These are phyloP conservation scores for Hemitrygon akajei DNA, from an alignment of 2,797 vertebrate genomes.

Conservation along the genomic window DNA sequence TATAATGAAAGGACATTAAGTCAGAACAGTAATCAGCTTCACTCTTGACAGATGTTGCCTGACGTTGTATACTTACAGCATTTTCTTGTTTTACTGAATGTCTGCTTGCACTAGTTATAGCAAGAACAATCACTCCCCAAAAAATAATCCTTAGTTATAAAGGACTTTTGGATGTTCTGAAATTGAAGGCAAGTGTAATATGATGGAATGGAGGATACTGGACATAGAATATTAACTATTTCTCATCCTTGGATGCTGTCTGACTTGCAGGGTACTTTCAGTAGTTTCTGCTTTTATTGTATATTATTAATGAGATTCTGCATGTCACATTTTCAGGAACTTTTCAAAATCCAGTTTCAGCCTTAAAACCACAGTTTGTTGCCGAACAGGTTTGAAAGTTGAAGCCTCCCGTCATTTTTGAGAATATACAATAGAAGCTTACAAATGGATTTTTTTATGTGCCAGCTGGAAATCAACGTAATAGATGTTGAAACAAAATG, in stretches of 20 bases:
- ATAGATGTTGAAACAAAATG: constrained; percentile 5
- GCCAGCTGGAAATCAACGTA: not conserved
- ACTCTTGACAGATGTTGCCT: too few species aligned
- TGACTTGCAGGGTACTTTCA: too few species aligned
- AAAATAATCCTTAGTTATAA: not conserved
- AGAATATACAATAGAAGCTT: not conserved
- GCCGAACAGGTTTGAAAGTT: too few species aligned
- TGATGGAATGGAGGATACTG: too few species aligned
- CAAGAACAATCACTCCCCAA: not conserved
- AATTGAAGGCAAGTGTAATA: not conserved
- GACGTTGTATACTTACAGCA: too few species aligned
- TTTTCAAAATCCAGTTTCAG: not conserved
- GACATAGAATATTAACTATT: too few species aligned
- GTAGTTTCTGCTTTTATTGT: too few species aligned
- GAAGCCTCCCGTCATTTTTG: not conserved
- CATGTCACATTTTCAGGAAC: not conserved
- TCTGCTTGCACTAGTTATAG: not conserved
- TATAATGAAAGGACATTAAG: too few species aligned
- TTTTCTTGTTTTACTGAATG: too few species aligned
- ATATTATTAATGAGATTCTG: not conserved
- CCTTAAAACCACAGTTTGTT: not conserved
- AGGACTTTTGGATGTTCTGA: not conserved
- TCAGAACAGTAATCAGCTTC: too few species aligned
- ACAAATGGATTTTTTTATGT: not conserved
- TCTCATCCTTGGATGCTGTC: too few species aligned